Evolutionary conservation across 1,140 invertebrate genomes (phyloP).

Genomic region (Agraylea sexmaculata): DNA sequence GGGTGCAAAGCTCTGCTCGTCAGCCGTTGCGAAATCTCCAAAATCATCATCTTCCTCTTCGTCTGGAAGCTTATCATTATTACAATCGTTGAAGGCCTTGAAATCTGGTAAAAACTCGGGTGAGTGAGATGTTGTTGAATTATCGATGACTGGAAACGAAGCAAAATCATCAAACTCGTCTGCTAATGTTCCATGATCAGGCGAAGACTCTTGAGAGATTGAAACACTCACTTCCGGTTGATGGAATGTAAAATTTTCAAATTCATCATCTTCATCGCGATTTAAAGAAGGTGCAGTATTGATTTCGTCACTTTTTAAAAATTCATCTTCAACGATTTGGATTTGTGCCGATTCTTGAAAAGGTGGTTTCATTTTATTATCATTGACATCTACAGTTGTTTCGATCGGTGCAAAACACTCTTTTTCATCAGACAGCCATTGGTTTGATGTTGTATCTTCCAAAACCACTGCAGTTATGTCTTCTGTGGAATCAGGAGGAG

Average conservation of each 20-base stretch:
- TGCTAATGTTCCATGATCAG: too few species aligned
- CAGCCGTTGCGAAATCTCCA: constrained; percentile 49
- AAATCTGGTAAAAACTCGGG: constrained; percentile 9
- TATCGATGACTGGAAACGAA: constrained; percentile 11
- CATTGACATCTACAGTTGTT: background rate
- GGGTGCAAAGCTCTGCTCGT: too few species aligned
- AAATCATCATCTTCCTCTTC: constrained; percentile 40
- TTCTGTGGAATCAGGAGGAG: too few species aligned
- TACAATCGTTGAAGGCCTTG: constrained; percentile 17
- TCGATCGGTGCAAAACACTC: background rate
- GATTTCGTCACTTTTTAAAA: background rate
- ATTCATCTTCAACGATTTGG: background rate
- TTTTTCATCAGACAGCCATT: too few species aligned
- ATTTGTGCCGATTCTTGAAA: too few species aligned
- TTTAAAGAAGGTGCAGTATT: background rate
- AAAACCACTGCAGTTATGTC: too few species aligned
- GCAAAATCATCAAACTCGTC: constrained; percentile 24
- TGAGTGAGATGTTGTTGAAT: background rate
- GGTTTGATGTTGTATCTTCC: too few species aligned
- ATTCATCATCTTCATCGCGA: background rate
- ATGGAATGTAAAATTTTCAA: background rate
- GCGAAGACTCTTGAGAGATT: background rate
- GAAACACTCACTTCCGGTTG: background rate
- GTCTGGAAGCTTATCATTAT: background rate
- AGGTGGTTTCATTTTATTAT: constrained; percentile 6